Percentiles rank a stretch among this genome's conserved stretches.
Conservation (phyloP, 1,140 invertebrate species). For the Cherax quadricarinatus region DNA sequence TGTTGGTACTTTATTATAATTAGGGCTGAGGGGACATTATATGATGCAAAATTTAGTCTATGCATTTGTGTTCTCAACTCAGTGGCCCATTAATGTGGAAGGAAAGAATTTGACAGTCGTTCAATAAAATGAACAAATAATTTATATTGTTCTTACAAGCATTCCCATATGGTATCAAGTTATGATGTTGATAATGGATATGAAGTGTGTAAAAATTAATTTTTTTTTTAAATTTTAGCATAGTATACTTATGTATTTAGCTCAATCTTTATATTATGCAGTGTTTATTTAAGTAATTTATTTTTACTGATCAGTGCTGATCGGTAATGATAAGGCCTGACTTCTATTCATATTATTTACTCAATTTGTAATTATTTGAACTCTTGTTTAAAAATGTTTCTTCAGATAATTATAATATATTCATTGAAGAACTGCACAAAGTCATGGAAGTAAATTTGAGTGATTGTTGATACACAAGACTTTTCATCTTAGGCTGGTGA, state of each 20-base stretch:
- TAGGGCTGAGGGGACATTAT: background rate
- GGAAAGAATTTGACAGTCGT: background rate
- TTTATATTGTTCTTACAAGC: background rate
- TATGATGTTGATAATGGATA: background rate
- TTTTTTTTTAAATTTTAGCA: background rate
- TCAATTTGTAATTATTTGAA: background rate
- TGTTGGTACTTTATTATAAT: background rate
- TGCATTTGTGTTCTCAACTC: background rate
- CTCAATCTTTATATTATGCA: background rate
- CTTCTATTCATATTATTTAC: background rate
- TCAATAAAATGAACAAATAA: background rate
- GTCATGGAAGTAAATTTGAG: no score
- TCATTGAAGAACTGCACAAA: no score
- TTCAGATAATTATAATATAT: no score
- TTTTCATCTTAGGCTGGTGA: no score
- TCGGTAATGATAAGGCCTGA: background rate
- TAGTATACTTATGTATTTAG: background rate
- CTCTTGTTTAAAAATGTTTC: no score
- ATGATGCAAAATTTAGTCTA: background rate
- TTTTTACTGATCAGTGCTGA: background rate
- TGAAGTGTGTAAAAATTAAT: background rate
- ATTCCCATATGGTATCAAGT: background rate
- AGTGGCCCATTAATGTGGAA: background rate
- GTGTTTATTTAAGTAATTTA: background rate
- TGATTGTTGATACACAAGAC: no score